Percentiles rank a stretch among this genome's conserved stretches.
phyloP scores from a whole-genome alignment of 2,797 vertebrate genomes.

The Acanthopagrus latus region DNA sequence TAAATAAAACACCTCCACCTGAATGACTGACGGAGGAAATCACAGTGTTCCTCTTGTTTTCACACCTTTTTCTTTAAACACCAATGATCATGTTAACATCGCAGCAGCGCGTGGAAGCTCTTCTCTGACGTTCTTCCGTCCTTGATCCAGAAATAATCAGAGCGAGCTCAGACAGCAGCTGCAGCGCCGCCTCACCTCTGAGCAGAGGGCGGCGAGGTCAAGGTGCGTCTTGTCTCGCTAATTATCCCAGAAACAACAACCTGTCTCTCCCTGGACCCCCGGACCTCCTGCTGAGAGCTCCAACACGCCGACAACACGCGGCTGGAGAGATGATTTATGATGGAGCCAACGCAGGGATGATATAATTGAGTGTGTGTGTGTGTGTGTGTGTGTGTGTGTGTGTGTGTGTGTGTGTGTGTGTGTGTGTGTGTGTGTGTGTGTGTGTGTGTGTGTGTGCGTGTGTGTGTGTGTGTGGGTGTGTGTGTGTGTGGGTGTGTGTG shows the following conservation, averaged over 20 bases:
- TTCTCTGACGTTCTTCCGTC: not conserved
- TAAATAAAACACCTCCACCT: not conserved
- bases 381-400: constrained; percentile 20
- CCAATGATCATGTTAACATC: too few relatives aligned
- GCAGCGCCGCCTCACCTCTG: constrained; percentile 20
- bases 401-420: constrained; percentile 12
- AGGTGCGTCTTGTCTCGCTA: constrained; percentile 25
- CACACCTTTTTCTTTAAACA: too few relatives aligned
- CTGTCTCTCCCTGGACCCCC: constrained; percentile 11
- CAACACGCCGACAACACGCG: not conserved
- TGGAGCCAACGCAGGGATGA: not conserved
- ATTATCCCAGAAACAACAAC: constrained; percentile 37
- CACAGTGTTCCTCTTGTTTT: not conserved
- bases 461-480: too few relatives aligned
- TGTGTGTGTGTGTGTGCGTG: too few relatives aligned
- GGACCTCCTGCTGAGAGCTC: not conserved
- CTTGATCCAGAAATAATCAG: constrained; percentile 19
- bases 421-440: too few relatives aligned
- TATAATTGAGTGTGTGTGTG: not conserved
- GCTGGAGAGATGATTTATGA: not conserved
- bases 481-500: too few relatives aligned
- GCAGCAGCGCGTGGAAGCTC: too few relatives aligned
- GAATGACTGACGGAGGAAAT: constrained; percentile 12
- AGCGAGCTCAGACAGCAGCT: constrained; percentile 39
- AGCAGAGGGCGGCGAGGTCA: constrained; percentile 36